These are phyloP conservation scores for Caenorhabditis sinica DNA, from an alignment of 2,888 invertebrate genomes.

Conservation along the genomic window DNA sequence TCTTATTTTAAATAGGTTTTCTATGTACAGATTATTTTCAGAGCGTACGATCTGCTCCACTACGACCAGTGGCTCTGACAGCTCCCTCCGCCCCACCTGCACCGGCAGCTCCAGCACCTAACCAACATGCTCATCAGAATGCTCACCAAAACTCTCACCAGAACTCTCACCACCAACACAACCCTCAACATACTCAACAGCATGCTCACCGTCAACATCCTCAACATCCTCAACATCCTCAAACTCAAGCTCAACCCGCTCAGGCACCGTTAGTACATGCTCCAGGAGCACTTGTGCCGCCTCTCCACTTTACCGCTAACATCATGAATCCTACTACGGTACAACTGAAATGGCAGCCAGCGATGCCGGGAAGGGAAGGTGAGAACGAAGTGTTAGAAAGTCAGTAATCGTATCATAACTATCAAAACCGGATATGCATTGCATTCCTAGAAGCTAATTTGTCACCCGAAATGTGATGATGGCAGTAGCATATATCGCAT, in stretches of 20 bases:
- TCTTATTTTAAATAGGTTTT: no score
- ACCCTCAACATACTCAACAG: no score
- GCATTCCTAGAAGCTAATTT: conserved; percentile 14
- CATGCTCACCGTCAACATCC: conserved; percentile 5
- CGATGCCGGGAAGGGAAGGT: conserved; percentile 54
- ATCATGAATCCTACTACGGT: conserved; percentile 79
- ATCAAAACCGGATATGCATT: conserved; percentile 15
- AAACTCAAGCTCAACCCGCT: not conserved
- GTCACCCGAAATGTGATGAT: no score
- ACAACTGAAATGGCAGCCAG: conserved; percentile 78
- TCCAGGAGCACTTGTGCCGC: conserved; percentile 77
- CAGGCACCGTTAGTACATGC: conserved; percentile 43
- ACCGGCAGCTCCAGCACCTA: conserved; percentile 18
- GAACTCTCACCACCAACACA: not conserved
- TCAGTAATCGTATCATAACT: not conserved
- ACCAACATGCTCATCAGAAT: conserved; percentile 8
- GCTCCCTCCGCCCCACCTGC: conserved; percentile 10
- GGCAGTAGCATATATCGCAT: not conserved
- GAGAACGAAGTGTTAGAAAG: not conserved
- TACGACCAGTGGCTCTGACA: not conserved
- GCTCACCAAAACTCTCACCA: not conserved
- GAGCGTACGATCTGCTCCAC: conserved; percentile 55
- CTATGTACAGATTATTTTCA: conserved; percentile 33
- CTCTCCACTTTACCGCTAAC: conserved; percentile 79
- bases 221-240: conserved; percentile 11